Conservation (phyloP, 2,113 vertebrate species). For the Elephantulus edwardii region DNA sequence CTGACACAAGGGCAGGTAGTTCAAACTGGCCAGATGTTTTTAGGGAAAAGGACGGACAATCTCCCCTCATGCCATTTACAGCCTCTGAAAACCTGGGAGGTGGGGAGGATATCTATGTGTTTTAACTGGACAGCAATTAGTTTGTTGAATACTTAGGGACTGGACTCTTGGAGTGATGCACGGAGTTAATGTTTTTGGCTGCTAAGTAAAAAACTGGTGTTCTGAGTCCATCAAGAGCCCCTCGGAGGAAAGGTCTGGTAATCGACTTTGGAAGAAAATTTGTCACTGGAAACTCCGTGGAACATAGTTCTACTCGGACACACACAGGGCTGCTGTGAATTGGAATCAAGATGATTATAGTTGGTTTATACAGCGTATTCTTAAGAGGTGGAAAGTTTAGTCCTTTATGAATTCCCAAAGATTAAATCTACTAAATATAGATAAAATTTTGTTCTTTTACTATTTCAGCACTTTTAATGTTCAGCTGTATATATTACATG, state of each 20-base stretch:
- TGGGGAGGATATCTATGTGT: no score
- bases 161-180: neutral
- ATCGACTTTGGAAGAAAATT: neutral
- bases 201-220: neutral
- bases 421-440: neutral
- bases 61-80: no score
- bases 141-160: no score
- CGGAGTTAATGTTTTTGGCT: neutral
- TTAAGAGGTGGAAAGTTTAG: neutral
- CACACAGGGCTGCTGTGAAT: neutral
- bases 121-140: no score
- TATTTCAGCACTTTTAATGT: neutral
- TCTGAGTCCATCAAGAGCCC: neutral
- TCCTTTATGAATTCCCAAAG: neutral
- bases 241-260: neutral
- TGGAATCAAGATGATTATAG: neutral
- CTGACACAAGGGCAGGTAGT: neutral
- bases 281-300: neutral
- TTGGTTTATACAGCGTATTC: no score
- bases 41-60: no score
- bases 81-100: no score
- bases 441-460: neutral
- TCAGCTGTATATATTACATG: neutral
- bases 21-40: no score
- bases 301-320: neutral